A percentile compares a stretch with the other conserved stretches of the same genome.
phyloP scores from a whole-genome alignment of 2,797 vertebrate genomes.

The Myotis daubentonii region DNA sequence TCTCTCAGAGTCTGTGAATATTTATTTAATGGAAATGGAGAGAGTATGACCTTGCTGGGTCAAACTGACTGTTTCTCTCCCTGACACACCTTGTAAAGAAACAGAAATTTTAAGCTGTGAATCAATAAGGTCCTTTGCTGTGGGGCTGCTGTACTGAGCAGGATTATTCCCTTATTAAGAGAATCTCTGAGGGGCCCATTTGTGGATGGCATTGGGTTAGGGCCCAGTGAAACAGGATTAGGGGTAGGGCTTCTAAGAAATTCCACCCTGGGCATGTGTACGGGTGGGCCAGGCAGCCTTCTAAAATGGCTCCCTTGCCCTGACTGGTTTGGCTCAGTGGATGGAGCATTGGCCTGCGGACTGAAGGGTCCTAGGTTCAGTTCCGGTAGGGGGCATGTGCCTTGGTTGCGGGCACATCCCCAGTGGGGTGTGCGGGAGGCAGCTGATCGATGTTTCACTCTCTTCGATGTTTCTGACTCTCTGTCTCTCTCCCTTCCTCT shows the following conservation, averaged over 20 bases:
- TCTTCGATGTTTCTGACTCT: too few relatives aligned
- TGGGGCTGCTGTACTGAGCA: background rate
- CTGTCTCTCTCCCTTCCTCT: too few relatives aligned
- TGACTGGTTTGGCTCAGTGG: too few relatives aligned
- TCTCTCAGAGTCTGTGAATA: conserved; percentile 34
- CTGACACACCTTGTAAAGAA: conserved; percentile 65
- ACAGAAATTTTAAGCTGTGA: conserved; percentile 21
- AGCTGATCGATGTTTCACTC: too few relatives aligned
- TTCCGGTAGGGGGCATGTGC: too few relatives aligned
- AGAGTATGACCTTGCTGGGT: background rate
- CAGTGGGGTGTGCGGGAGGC: too few relatives aligned
- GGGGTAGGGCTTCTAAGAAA: background rate
- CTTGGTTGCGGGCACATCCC: too few relatives aligned
- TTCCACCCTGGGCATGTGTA: background rate
- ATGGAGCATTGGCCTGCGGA: too few relatives aligned
- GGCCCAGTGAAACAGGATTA: background rate
- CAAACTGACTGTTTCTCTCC: conserved; percentile 45
- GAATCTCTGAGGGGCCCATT: background rate
- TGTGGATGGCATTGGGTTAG: background rate
- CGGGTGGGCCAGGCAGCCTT: too few relatives aligned
- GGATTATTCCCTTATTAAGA: background rate
- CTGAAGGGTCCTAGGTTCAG: too few relatives aligned
- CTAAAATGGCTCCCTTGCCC: too few relatives aligned
- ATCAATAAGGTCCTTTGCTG: conserved; percentile 36
- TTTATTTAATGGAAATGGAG: conserved; percentile 70